phyloP scores from a whole-genome alignment of 2,113 vertebrate genomes.

The Aldabrachelys gigantea region DNA sequence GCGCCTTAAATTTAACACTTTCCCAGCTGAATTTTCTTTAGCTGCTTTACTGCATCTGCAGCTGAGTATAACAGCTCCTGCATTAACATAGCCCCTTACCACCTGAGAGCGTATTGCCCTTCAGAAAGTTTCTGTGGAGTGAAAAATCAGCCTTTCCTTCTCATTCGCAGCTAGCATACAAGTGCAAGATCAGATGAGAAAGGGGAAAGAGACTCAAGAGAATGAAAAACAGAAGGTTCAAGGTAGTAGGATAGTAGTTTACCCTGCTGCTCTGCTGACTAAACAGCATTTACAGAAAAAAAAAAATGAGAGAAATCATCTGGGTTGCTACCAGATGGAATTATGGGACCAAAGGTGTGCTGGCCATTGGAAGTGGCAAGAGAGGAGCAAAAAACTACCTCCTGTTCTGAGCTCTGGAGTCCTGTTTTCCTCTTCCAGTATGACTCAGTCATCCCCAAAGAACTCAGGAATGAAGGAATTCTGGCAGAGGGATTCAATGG shows the following conservation, averaged over 20 bases:
- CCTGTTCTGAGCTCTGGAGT: not conserved
- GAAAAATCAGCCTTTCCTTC: no score
- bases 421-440: not conserved
- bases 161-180: not conserved
- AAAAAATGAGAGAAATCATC: not conserved
- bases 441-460: not conserved
- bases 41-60: not conserved
- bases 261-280: not conserved
- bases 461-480: not conserved
- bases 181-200: not conserved
- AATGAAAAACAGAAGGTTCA: not conserved
- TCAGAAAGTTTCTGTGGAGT: no score
- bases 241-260: not conserved
- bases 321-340: not conserved
- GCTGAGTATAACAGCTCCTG: not conserved
- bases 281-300: not conserved
- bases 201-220: not conserved
- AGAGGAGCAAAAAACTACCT: not conserved
- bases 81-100: not conserved
- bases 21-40: not conserved
- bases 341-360: not conserved
- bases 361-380: not conserved
- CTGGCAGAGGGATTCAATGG: no score
- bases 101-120: not conserved
- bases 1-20: constrained; percentile 3